Conservation (phyloP, 2,888 invertebrate species). For the Archaeoteleia sp. region DNA sequence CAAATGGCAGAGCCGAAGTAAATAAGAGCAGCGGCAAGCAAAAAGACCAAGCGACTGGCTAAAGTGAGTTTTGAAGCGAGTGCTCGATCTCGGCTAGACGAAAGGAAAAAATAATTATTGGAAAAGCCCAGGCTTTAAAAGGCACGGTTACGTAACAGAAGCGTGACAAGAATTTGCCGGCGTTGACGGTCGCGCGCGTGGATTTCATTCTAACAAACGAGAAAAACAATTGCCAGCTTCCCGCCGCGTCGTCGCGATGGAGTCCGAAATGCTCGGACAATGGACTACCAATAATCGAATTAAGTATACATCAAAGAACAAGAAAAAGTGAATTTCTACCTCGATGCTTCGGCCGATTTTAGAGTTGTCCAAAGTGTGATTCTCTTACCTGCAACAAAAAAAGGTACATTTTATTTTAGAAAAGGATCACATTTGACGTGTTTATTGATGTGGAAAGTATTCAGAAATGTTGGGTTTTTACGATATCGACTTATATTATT, state of each 20-base stretch:
- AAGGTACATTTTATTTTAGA: background rate
- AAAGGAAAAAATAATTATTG: slow-evolving; percentile 23
- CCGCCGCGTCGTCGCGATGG: too few relatives aligned
- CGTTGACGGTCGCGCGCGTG: background rate
- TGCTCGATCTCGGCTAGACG: background rate
- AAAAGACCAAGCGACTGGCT: background rate
- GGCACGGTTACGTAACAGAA: background rate
- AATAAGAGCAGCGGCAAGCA: background rate
- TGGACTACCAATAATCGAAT: background rate
- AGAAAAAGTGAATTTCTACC: too few relatives aligned
- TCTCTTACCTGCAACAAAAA: slow-evolving; percentile 61
- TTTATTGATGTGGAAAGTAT: too few relatives aligned
- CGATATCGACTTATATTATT: too few relatives aligned
- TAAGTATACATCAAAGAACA: too few relatives aligned
- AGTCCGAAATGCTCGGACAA: too few relatives aligned
- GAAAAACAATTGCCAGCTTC: too few relatives aligned
- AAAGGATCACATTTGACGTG: too few relatives aligned
- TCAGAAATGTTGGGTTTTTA: too few relatives aligned
- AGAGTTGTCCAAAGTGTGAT: slow-evolving; percentile 12
- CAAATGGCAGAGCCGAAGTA: background rate
- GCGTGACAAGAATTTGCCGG: background rate
- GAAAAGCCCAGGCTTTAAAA: slow-evolving; percentile 19
- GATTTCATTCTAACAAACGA: background rate
- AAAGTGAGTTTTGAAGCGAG: background rate
- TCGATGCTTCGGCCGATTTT: too few relatives aligned